Percentiles rank a stretch among this genome's conserved stretches.
Evolutionary conservation across 2,113 vertebrate genomes (phyloP).

Genomic region (Phasianus colchicus): DNA sequence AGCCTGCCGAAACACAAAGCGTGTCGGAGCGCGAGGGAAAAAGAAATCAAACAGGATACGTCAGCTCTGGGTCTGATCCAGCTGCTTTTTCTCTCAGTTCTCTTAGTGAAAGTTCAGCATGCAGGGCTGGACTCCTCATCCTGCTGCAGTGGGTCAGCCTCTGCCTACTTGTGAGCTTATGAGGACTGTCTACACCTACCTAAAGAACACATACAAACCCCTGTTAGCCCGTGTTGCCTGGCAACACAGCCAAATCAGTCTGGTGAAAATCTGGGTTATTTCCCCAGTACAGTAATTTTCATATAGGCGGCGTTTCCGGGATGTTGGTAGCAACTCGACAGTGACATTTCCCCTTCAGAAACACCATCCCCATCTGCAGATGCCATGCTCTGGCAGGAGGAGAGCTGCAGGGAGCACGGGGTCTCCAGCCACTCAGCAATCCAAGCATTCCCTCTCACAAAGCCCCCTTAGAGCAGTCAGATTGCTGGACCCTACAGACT

Average conservation of each 20-base stretch:
- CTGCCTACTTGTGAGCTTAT: background rate
- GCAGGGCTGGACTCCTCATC: background rate
- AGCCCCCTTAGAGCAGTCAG: background rate
- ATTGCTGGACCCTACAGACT: background rate
- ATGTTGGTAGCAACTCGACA: accelerated
- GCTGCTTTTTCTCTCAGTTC: background rate
- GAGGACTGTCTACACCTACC: background rate
- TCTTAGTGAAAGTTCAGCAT: background rate
- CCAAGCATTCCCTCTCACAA: background rate
- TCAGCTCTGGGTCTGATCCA: slow-evolving; percentile 62
- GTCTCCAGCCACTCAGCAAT: background rate
- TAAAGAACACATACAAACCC: background rate
- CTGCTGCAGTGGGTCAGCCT: background rate
- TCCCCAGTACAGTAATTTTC: background rate
- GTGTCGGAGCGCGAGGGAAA: slow-evolving; percentile 3
- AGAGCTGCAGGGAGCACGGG: background rate
- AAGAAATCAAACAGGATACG: slow-evolving; percentile 71
- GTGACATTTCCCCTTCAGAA: background rate
- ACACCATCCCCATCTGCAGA: background rate
- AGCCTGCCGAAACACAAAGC: slow-evolving; percentile 61
- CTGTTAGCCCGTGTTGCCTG: background rate
- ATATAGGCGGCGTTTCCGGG: accelerated
- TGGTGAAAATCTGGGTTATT: background rate
- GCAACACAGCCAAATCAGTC: slow-evolving; percentile 45
- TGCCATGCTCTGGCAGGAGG: background rate